Conservation (phyloP, 2,888 invertebrate genomes). For the Cryptocephalus moraei region DNA sequence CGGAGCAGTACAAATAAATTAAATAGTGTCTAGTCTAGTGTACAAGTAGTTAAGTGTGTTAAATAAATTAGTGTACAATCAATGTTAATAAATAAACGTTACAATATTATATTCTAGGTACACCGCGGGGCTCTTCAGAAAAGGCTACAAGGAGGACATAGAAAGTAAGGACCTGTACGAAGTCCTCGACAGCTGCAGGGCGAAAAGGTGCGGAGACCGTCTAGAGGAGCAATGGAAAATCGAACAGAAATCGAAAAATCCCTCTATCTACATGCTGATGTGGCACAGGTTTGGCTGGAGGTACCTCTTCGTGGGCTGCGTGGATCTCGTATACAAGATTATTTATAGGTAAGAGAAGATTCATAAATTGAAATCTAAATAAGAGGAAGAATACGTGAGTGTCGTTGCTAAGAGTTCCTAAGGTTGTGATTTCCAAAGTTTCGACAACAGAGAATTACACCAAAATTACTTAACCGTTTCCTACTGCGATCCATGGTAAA, state of each 20-base stretch:
- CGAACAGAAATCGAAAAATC: constrained; percentile 9
- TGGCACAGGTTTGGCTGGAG: constrained; percentile 14
- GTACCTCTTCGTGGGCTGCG: constrained; percentile 11
- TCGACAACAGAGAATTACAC: no score
- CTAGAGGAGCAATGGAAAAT: constrained; percentile 27
- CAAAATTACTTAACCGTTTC: no score
- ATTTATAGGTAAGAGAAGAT: constrained; percentile 9
- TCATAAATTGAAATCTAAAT: no score
- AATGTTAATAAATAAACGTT: no score
- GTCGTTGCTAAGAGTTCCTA: no score
- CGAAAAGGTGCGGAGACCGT: constrained; percentile 17
- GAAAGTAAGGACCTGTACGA: constrained; percentile 49
- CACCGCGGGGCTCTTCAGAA: constrained; percentile 53
- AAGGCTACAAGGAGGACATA: constrained; percentile 53
- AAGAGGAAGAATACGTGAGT: no score
- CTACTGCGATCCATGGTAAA: no score
- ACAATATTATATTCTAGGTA: constrained; percentile 42
- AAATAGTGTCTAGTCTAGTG: no score
- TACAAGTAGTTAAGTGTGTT: no score
- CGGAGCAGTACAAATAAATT: no score
- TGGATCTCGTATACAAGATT: constrained; percentile 12
- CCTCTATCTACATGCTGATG: constrained; percentile 13
- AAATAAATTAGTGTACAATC: no score
- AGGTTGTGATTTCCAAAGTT: no score
- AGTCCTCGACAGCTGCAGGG: constrained; percentile 35